These are phyloP conservation scores for Megamerina dolium DNA, from an alignment of 2,888 invertebrate species.

Conservation along the genomic window DNA sequence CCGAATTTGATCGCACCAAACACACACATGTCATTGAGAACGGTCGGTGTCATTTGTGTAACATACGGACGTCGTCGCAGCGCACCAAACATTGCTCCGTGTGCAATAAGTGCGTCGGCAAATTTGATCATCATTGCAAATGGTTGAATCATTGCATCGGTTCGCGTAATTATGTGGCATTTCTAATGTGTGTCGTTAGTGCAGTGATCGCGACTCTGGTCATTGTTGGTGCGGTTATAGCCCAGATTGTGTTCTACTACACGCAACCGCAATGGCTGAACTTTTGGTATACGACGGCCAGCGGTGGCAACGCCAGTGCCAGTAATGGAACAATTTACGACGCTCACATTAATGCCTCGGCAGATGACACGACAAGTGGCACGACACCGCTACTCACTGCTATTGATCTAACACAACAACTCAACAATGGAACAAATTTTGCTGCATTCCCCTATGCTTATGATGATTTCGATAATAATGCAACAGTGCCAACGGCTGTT, in stretches of 20 bases:
- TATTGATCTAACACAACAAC: neutral
- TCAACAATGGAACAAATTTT: constrained; percentile 7
- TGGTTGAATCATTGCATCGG: constrained; percentile 99
- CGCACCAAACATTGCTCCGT: constrained; percentile 92
- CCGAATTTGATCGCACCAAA: constrained; percentile 78
- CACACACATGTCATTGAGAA: constrained; percentile 94
- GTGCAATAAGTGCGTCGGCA: constrained; percentile 94
- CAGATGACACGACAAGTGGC: constrained; percentile 1
- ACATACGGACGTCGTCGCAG: constrained; percentile 66
- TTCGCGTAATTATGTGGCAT: constrained; percentile 78
- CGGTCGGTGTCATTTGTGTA: constrained; percentile 89
- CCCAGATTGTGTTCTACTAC: constrained; percentile 64
- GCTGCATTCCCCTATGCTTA: neutral
- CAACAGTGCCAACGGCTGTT: neutral
- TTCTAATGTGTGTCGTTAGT: constrained; percentile 73
- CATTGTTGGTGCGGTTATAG: constrained; percentile 63
- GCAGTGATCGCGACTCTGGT: constrained; percentile 67
- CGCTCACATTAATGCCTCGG: neutral
- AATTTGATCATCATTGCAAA: constrained; percentile 97
- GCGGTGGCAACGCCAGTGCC: too few relatives aligned
- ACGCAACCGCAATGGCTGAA: constrained; percentile 54
- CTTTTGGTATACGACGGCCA: constrained; percentile 43
- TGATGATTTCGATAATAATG: neutral
- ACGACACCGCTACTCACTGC: constrained; percentile 4
- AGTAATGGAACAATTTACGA: neutral